phyloP scores from a whole-genome alignment of 2,797 vertebrate genomes.

The Rhinophrynus dorsalis region DNA sequence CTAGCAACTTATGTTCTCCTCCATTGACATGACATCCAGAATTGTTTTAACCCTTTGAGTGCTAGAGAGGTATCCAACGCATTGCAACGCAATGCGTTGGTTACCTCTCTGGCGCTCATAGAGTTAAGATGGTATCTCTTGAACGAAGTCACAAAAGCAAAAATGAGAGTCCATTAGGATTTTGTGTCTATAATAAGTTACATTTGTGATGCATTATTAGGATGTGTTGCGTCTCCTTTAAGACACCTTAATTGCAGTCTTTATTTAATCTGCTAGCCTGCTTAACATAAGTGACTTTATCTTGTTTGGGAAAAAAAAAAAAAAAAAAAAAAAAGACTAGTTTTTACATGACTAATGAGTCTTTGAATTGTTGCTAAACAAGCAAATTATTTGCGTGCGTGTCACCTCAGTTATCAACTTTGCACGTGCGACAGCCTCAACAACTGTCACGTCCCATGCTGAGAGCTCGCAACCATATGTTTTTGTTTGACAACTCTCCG shows the following conservation, averaged over 20 bases:
- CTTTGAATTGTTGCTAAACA: constrained; percentile 82
- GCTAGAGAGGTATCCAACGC: too few species aligned
- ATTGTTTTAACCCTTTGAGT: too few species aligned
- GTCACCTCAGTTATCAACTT: constrained; percentile 81
- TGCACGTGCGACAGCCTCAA: constrained; percentile 78
- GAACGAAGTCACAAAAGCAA: too few species aligned
- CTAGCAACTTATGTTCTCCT: too few species aligned
- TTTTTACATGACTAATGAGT: constrained; percentile 77
- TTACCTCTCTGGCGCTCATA: too few species aligned
- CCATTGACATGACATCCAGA: too few species aligned
- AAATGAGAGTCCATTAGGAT: too few species aligned
- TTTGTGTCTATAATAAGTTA: too few species aligned
- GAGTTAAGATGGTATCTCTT: too few species aligned
- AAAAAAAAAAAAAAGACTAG: constrained; percentile 68
- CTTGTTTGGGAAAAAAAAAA: constrained; percentile 69
- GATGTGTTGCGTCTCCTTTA: too few species aligned
- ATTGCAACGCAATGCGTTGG: too few species aligned
- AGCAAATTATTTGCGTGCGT: constrained; percentile 80
- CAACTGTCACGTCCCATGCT: constrained; percentile 84
- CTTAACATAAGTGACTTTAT: constrained; percentile 72
- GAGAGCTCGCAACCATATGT: constrained; percentile 83
- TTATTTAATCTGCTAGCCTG: constrained; percentile 72
- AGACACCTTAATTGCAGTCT: constrained; percentile 69
- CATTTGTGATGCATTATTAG: too few species aligned
- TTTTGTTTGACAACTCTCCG: constrained; percentile 81